Base-by-base conservation (phyloP, 2,113 vertebrate species). In the Bombycilla garrulus region DNA sequence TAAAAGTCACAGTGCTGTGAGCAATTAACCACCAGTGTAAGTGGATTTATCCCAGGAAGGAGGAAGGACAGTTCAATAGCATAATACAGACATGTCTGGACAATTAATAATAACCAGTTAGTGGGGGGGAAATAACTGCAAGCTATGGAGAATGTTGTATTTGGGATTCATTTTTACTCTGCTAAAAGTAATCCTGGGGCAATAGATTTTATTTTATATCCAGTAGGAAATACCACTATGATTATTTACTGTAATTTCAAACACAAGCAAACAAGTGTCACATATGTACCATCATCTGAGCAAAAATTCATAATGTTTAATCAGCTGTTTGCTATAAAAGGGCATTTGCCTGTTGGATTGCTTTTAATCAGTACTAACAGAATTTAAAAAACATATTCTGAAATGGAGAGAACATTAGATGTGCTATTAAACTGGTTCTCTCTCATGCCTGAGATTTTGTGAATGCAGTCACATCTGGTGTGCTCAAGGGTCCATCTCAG, bases 161-260 rank as follows among this genome's bases (percentile, higher is more conserved):
- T 28, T 58, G 64, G 56, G 60, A 88, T 86, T 88, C 14, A 64
- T 88, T 93, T 94, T 74, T 44, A 44, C 48, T 86, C 64, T 83
- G 60, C 62, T 77, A 51, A 47, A 87, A 80, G 35, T 77, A 83
- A 81, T 45, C 14, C 51, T 56, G 23, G 14, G 36, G 28, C 38
- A 81, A 71, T 90, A 83, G 26, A 74, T 60, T 88, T 70, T 11
- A 35, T 83, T 94, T 88, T 60, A 74, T 35, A 56, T 67, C 47
- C 57, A 36, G 42, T 10, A 79, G 45, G 70, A 95, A 91, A 80
- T 48, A 80, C 22, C 61, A 42, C 15, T 64, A 28, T 67, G 79
- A 93, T 90, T 90, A 90, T 91, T 92, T 80, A 88, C 72, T 78
- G 29, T 51, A 23, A 78, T 93, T 93, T 88, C 64, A 74, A 86